A percentile compares a stretch with the other conserved stretches of the same genome.
These are phyloP conservation scores for Plebejus melissa DNA, from an alignment of 2,888 invertebrate species.

Conservation along the genomic window DNA sequence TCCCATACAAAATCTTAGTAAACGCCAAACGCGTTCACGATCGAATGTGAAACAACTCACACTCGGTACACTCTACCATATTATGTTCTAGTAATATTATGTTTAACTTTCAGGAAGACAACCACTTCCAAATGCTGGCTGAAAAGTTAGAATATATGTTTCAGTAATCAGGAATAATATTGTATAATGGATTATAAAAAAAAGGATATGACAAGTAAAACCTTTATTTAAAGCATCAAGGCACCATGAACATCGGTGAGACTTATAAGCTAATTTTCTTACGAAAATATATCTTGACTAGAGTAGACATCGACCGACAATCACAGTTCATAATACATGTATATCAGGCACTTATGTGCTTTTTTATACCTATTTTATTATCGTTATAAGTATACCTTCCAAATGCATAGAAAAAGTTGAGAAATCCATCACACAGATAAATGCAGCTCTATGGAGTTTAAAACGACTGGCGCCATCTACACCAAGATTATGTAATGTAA, in stretches of 20 bases:
- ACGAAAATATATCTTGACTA: constrained; percentile 26
- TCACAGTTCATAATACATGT: constrained; percentile 31
- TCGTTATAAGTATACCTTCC: not conserved
- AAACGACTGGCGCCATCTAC: not conserved
- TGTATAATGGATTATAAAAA: not conserved
- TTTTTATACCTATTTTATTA: not conserved
- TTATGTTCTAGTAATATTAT: too few relatives aligned
- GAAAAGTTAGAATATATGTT: too few relatives aligned
- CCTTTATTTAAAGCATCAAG: constrained; percentile 38
- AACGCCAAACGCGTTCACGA: too few relatives aligned
- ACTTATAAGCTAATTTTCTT: constrained; percentile 26
- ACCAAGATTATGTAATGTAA: not conserved
- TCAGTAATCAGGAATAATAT: too few relatives aligned
- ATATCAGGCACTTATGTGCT: constrained; percentile 25
- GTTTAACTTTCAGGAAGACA: too few relatives aligned
- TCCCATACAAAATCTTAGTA: too few relatives aligned
- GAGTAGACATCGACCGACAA: constrained; percentile 28
- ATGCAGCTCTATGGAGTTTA: not conserved
- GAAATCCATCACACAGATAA: not conserved
- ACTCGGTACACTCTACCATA: too few relatives aligned
- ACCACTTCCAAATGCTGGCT: too few relatives aligned
- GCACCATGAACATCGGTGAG: constrained; percentile 39
- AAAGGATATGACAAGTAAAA: constrained; percentile 29
- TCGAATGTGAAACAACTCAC: too few relatives aligned
- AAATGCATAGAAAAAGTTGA: not conserved